Evolutionary conservation across 2,888 invertebrate species (phyloP), one percentile per base, ranked within the genome.

Genomic region (Pycnomerus fuliginosus): DNA sequence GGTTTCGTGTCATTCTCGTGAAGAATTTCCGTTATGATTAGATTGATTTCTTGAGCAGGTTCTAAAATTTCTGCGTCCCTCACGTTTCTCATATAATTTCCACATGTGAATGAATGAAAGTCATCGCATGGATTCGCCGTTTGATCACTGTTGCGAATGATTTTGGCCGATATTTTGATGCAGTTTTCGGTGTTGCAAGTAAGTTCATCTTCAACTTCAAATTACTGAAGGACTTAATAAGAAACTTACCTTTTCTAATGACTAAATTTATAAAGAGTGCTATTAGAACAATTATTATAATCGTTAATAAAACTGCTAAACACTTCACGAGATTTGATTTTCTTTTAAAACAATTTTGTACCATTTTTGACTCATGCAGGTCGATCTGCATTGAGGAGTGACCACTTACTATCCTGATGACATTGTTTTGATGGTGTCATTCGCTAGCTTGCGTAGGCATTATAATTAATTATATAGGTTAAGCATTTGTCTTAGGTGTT

Each of bases 41-140:
- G 3, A 16, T 50, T 40, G 5, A 44, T 11, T 25, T 22, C 27
- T 31, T 46, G 36, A 10, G 17, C 25, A 3, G 31, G n/a, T 8
- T 29, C 7, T 3, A 16, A 25, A 11, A 23, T 10, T 16, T 30
- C 16, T 13, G 28, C n/a, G 16, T 32, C 41, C 28, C 41, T 52
- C 31, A 13, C 8, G 22, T 34, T 43, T 25, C 29, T 33, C 5
- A 29, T 15, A 15, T 31, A 41, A 23, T 22, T 35, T 13, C 86
- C 86, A 57, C 87, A 87, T 1, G 85, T 78, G 62, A 83, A 86
- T 53, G 80, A 74, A 66, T 86, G 86, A 69, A 87, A 87, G 61
- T 87, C 84, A 53, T 86, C 83, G 60, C 87, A 87, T 0, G 86
- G 86, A 47, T 85, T 80, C 10, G 81, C 23, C 7, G 25, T 28